Percentiles rank a stretch among this genome's conserved stretches.
These are phyloP conservation scores for Cyclopterus lumpus DNA, from an alignment of 2,797 vertebrate species.

Conservation along the genomic window DNA sequence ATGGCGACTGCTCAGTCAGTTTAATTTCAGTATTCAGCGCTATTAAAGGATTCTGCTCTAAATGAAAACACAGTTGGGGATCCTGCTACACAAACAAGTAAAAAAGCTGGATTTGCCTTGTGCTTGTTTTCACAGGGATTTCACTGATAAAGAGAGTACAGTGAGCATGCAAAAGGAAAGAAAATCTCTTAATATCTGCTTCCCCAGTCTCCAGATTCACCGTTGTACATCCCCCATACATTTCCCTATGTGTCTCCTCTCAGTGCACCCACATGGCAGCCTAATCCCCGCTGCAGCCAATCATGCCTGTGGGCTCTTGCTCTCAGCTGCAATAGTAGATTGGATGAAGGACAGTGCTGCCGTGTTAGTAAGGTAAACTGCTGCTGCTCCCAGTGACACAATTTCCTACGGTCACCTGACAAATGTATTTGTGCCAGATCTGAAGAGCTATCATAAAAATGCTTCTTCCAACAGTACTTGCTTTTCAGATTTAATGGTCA, in stretches of 20 bases:
- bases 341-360: slow-evolving; percentile 23
- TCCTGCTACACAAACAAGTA: slow-evolving; percentile 37
- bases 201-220: slow-evolving; percentile 12
- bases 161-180: slow-evolving; percentile 19
- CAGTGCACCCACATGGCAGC: slow-evolving; percentile 44
- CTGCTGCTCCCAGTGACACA: slow-evolving; percentile 49
- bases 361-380: slow-evolving; percentile 28
- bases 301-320: slow-evolving; percentile 59
- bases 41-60: slow-evolving; percentile 53
- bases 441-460: slow-evolving; percentile 4
- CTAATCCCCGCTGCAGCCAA: slow-evolving; percentile 64
- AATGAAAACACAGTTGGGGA: slow-evolving; percentile 55
- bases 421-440: slow-evolving; percentile 5
- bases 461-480: background rate
- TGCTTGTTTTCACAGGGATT: slow-evolving; percentile 30
- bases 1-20: slow-evolving; percentile 14
- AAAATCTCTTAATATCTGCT: slow-evolving; percentile 38
- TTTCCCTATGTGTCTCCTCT: background rate
- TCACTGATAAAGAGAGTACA: background rate
- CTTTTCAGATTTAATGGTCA: slow-evolving; percentile 2
- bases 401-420: slow-evolving; percentile 18
- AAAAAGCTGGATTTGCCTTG: slow-evolving; percentile 12
- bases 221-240: background rate
- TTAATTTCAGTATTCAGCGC: slow-evolving; percentile 34
- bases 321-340: slow-evolving; percentile 33